A percentile compares a stretch with the other conserved stretches of the same genome.
phyloP scores from a whole-genome alignment of 2,113 vertebrate genomes.

The Toxotes jaculatrix region DNA sequence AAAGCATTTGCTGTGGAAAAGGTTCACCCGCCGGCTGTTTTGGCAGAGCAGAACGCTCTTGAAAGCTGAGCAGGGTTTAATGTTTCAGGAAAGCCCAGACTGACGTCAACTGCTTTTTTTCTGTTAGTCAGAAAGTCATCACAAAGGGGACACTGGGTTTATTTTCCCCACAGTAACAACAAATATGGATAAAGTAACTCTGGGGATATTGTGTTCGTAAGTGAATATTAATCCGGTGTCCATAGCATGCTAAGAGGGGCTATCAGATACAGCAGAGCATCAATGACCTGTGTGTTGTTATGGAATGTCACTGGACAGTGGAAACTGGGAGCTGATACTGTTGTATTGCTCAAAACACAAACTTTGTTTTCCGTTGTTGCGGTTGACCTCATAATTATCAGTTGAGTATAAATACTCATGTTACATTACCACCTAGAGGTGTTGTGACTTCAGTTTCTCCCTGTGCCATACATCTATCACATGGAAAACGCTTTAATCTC shows the following conservation, averaged over 20 bases:
- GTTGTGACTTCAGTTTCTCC: no score
- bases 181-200: conserved; percentile 6
- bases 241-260: conserved; percentile 1
- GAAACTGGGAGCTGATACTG: no score
- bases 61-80: conserved; percentile 29
- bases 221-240: conserved; percentile 42
- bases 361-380: no score
- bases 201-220: conserved; percentile 66
- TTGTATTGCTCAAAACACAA: no score
- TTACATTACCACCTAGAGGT: no score
- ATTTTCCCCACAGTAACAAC: background rate
- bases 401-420: no score
- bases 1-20: background rate
- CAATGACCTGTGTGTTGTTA: conserved; percentile 6
- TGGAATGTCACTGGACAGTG: background rate
- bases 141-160: background rate
- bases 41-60: background rate
- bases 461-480: no score
- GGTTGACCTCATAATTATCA: no score
- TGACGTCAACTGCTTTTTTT: conserved; percentile 24
- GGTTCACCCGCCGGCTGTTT: background rate
- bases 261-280: background rate
- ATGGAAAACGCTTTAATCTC: no score
- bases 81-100: conserved; percentile 20
- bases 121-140: conserved; percentile 1